Conservation (phyloP, 2,888 invertebrate species). For the Hypercompe scribonia region DNA sequence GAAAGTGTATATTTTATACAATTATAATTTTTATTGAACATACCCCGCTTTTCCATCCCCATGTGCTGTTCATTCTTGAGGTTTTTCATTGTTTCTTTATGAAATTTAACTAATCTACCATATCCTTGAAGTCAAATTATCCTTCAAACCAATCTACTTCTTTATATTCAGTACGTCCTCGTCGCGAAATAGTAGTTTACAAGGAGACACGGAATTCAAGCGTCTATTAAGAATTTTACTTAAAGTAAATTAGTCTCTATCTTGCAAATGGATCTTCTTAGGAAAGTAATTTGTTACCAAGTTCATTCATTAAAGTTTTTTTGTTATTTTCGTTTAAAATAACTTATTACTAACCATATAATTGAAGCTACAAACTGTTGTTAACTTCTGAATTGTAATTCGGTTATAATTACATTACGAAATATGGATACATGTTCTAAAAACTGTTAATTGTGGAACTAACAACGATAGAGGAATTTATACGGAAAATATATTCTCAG, state of each 20-base stretch:
- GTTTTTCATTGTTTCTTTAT: not conserved
- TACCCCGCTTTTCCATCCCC: too few relatives aligned
- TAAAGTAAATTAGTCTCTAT: constrained; percentile 9
- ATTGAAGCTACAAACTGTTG: not conserved
- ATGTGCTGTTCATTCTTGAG: not conserved
- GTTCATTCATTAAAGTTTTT: constrained; percentile 8
- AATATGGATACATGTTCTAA: too few relatives aligned
- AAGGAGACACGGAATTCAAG: constrained; percentile 2
- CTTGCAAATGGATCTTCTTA: constrained; percentile 8
- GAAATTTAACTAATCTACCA: not conserved
- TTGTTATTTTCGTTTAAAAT: not conserved
- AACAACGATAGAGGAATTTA: too few relatives aligned
- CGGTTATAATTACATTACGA: too few relatives aligned
- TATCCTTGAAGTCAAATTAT: not conserved
- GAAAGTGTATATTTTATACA: not conserved
- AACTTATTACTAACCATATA: not conserved
- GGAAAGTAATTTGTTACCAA: constrained; percentile 18
- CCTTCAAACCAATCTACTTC: not conserved
- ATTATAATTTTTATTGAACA: not conserved
- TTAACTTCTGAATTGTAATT: too few relatives aligned
- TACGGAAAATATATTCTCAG: too few relatives aligned
- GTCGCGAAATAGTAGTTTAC: not conserved
- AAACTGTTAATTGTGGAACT: too few relatives aligned
- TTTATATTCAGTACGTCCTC: not conserved
- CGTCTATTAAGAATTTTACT: constrained; percentile 6